A percentile compares a stretch with the other conserved stretches of the same genome.
Evolutionary conservation across 2,113 vertebrate species (phyloP).

Genomic region (Thymallus thymallus): DNA sequence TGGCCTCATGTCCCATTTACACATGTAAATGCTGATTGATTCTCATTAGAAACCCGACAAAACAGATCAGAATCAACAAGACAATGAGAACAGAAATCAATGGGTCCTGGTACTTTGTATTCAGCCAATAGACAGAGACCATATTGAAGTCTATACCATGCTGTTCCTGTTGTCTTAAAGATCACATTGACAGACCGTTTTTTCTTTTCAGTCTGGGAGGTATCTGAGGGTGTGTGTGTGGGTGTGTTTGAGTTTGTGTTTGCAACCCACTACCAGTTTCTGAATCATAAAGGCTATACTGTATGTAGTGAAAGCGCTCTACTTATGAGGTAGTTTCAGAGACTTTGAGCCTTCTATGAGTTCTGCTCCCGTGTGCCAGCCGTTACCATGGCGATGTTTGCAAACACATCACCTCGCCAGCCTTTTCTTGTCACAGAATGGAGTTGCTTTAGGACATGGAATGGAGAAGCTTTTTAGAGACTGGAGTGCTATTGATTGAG

Average conservation of each 20-base stretch:
- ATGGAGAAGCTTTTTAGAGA: constrained; percentile 36
- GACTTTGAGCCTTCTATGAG: constrained; percentile 6
- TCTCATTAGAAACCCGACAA: background rate
- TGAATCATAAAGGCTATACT: background rate
- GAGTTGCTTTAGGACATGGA: background rate
- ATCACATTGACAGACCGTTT: background rate
- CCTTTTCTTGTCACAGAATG: constrained; percentile 35
- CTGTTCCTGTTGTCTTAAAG: background rate
- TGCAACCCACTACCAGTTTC: background rate
- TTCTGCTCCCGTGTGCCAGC: constrained; percentile 28
- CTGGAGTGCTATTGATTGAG: constrained; percentile 58
- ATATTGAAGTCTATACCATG: too few relatives aligned
- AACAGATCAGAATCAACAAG: background rate
- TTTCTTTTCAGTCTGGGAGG: background rate
- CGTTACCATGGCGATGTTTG: constrained; percentile 59
- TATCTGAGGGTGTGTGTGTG: background rate
- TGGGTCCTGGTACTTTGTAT: background rate
- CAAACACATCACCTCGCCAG: constrained; percentile 47
- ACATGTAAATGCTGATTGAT: constrained; percentile 1
- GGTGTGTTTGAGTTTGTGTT: background rate
- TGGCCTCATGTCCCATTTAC: background rate
- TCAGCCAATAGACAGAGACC: background rate
- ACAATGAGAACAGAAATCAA: background rate
- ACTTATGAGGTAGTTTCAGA: background rate
- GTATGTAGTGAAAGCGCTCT: background rate